A percentile compares a stretch with the other conserved stretches of the same genome.
phyloP scores from a whole-genome alignment of 53 echinoderm and acorn worm genomes.

The Crossaster papposus region DNA sequence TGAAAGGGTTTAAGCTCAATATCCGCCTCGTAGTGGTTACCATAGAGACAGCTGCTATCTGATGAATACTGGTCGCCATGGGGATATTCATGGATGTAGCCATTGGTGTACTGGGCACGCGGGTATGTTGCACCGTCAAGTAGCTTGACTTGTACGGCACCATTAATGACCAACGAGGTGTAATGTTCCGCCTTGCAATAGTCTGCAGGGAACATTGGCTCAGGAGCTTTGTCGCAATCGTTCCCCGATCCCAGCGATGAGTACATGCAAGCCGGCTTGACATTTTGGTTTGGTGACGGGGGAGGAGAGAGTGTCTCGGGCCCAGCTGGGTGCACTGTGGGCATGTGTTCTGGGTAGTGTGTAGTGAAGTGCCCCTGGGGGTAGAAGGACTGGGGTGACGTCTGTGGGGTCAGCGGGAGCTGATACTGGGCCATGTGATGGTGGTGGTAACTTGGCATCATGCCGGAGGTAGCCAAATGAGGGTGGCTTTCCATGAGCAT shows the following conservation, averaged over 20 bases:
- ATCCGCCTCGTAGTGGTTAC: constrained; percentile 49
- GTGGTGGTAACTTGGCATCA: constrained; percentile 39
- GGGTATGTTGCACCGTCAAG: constrained; percentile 66
- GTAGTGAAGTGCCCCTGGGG: constrained; percentile 59
- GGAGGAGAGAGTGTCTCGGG: constrained; percentile 78
- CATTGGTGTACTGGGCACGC: constrained; percentile 40
- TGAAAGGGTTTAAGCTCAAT: constrained; percentile 64
- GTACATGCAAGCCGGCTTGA: constrained; percentile 70
- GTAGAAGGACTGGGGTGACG: constrained; percentile 80
- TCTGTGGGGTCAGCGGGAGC: constrained; percentile 82
- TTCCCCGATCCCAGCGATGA: constrained; percentile 35
- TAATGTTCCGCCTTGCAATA: constrained; percentile 83
- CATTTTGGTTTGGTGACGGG: constrained; percentile 69
- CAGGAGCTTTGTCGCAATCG: constrained; percentile 27
- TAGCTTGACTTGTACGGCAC: constrained; percentile 83
- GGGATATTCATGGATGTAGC: constrained; percentile 48
- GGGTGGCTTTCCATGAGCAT: constrained; percentile 71
- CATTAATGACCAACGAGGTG: constrained; percentile 84
- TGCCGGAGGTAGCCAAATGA: constrained; percentile 34
- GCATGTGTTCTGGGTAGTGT: constrained; percentile 70
- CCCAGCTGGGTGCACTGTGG: constrained; percentile 46
- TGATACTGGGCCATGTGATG: constrained; percentile 61
- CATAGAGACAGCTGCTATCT: constrained; percentile 49
- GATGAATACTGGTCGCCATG: constrained; percentile 57
- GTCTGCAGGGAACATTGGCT: constrained; percentile 49